Evolutionary conservation across 2,113 vertebrate species (phyloP), one percentile per base, ranked within the genome.

Genomic region (Anoplopoma fimbria): DNA sequence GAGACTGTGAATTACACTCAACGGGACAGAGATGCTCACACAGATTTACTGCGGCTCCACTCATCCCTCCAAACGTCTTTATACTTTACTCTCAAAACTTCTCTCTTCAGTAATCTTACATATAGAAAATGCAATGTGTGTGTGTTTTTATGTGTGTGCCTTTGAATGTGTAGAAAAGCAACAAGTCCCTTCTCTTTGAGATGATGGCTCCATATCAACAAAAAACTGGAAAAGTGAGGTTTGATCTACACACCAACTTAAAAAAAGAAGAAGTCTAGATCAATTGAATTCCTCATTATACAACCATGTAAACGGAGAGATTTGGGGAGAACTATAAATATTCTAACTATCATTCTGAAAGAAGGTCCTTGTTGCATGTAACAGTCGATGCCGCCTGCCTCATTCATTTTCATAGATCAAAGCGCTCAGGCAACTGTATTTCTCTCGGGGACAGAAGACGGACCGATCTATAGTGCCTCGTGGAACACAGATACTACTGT

Each of bases 361-460:
- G 69, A 69, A 71, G 51, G 58, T 87, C 38, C 71, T 84, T 76
- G 67, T 80, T 87, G 72, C 83, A 84, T 77, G 81, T 89, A 73
- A 72, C 65, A 87, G 76, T 88, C 75, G 65, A 81, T 87, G 85
- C 87, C 45, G 51, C 78, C 79, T 87, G 90, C 84, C 91, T 84
- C 78, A 75, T 89, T 93, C 79, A 57, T 86, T 94, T 88, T 91
- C 69, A 85, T 79, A 83, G 90, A 92, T 94, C 93, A 93, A 93
- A 94, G 91, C 12, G 2, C 61, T n/a, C 27, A 67, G 77, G 77
- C 75, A 82, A 75, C 19, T 60, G 33, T 77, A 57, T 82, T 83
- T 79, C 91, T 88, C 60, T 2, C 76, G 79, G 85, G 87, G 58
- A 83, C 77, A 77, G 64, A 77, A 83, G 84, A 77, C 67, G 57